Evolutionary conservation across 2,797 vertebrate species (phyloP).

Genomic region (Taenioides sp.): DNA sequence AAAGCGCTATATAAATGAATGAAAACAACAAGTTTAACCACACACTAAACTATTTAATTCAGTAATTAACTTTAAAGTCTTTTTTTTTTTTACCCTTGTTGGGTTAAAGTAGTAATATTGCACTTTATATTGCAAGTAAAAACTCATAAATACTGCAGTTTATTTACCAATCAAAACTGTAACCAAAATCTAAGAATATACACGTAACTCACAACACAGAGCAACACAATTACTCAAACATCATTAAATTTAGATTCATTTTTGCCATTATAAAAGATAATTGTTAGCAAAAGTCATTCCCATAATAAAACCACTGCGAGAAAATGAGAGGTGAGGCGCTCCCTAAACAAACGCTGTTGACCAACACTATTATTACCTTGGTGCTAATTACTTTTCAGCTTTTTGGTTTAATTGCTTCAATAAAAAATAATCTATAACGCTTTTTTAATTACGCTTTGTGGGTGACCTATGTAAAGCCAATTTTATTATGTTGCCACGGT

Average conservation of each 20-base stretch:
- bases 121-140: not conserved
- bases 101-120: not conserved
- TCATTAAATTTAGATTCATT: constrained; percentile 87
- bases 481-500: constrained; percentile 95
- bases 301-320: constrained; percentile 88
- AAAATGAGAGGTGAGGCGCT: constrained; percentile 89
- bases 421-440: constrained; percentile 97
- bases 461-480: constrained; percentile 97
- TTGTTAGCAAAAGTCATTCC: constrained; percentile 84
- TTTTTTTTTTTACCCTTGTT: not conserved
- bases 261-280: constrained; percentile 97
- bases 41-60: not conserved
- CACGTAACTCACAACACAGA: not conserved
- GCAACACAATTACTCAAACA: constrained; percentile 74
- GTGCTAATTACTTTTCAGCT: constrained; percentile 93
- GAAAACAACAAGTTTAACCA: not conserved
- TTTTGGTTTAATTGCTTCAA: constrained; percentile 99
- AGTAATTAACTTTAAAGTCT: not conserved
- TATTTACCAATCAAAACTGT: not conserved
- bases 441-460: constrained; percentile 99
- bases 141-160: not conserved
- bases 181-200: not conserved
- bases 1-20: not conserved
- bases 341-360: constrained; percentile 95
- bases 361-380: constrained; percentile 98